phyloP scores from a whole-genome alignment of 2,888 invertebrate species.

The Imbricaverruca yamaguchii region DNA sequence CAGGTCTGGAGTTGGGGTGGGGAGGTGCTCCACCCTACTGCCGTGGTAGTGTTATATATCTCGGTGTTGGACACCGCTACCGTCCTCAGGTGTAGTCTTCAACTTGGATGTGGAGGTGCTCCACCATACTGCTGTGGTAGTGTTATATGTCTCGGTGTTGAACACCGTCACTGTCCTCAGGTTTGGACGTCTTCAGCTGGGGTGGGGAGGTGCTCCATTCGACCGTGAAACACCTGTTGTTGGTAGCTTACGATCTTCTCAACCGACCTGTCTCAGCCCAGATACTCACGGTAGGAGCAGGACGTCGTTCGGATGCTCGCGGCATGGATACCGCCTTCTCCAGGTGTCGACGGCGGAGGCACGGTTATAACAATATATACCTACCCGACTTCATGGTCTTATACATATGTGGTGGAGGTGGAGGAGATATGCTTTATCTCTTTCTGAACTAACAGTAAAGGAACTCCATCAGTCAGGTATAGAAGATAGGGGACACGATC shows the following conservation, averaged over 20 bases:
- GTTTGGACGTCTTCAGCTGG: conserved; percentile 41
- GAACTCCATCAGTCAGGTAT: no score
- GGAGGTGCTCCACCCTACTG: conserved; percentile 29
- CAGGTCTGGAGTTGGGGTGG: conserved; percentile 65
- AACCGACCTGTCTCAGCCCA: conserved; percentile 61
- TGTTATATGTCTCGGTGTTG: no score
- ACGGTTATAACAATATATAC: not conserved
- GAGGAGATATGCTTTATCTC: not conserved
- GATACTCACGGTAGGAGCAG: conserved; percentile 54
- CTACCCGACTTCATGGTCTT: no score
- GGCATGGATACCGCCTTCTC: not conserved
- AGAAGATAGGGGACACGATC: no score
- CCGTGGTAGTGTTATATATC: no score
- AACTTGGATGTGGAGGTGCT: no score
- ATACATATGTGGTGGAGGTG: not conserved
- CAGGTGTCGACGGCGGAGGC: not conserved
- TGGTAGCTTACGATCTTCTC: conserved; percentile 67
- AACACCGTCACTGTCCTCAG: no score
- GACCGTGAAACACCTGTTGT: conserved; percentile 56
- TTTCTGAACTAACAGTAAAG: no score
- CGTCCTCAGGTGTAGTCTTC: no score
- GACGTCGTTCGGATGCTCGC: not conserved
- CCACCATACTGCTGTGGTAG: no score
- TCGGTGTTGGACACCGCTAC: no score
- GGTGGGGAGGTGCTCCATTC: conserved; percentile 61